Conservation (phyloP, 2,888 invertebrate species). For the Cephus pygmeus region DNA sequence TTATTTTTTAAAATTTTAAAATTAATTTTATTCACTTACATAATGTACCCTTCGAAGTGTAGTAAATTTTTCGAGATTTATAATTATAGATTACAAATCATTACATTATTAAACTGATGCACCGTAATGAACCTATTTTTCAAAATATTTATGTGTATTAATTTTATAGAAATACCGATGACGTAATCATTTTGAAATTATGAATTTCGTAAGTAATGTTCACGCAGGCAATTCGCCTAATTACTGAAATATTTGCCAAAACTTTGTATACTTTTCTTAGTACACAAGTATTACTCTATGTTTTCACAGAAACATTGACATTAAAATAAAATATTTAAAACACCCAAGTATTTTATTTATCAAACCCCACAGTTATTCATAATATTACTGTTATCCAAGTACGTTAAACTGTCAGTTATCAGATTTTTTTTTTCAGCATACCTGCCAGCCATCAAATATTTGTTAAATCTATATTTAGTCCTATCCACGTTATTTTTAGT, state of each 20-base stretch:
- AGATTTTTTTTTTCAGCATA: too few species aligned
- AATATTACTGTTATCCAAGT: background rate
- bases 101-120: too few species aligned
- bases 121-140: background rate
- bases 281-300: background rate
- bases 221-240: too few species aligned
- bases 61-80: background rate
- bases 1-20: too few species aligned
- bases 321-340: background rate
- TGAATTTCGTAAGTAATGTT: background rate
- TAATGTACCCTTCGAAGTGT: background rate
- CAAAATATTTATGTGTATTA: background rate
- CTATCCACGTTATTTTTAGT: background rate
- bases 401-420: too few species aligned
- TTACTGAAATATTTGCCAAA: background rate
- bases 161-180: background rate
- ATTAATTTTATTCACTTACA: too few species aligned
- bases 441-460: too few species aligned
- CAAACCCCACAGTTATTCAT: background rate
- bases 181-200: background rate
- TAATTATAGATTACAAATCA: background rate
- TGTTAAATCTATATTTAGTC: too few species aligned
- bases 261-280: background rate
- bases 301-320: too few species aligned
- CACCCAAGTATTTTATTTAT: background rate